Base-by-base conservation (phyloP, 2,888 invertebrate genomes). In the Polydrusus pterygomalis region DNA sequence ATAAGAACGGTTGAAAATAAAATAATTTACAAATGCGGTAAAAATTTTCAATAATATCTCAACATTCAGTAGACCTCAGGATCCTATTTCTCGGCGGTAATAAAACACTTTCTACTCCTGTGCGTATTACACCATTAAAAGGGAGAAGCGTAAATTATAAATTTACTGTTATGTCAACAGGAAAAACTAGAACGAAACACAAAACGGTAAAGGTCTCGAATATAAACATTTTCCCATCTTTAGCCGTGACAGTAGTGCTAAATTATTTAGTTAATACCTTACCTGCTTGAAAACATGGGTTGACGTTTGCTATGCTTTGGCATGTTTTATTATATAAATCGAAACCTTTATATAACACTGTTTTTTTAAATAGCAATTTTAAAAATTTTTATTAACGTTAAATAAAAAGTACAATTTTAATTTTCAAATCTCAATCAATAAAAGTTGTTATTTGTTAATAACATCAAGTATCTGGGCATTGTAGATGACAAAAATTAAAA, bases 231-330 rank as follows among this genome's bases (percentile, higher is more conserved):
- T 51, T n/a, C 51, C 20, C 20, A 20, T 6, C 18, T 51, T 20
- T 51, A 10, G 6, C 51, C 13, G 18, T 51, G 51, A 20, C 11
- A 51, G 20, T 8, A 1, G 10, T 8, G 2, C 20, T 51, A 51
- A 51, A 51, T 51, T 20, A 51, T 51, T 51, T 20, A 17, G 17
- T 17, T 17, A 20, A 51, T 8, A 51, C 51, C 51, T 18, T 51
- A 20, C 51, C 51, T 18, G 8, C 51, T 11, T 11, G 20, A 51
- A 51, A 51, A 51, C 51, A 20, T 51, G 51, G 51, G 47, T 2
- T n/a, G 17, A 2, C 9, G 13, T 18, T 25, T 13, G 51, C 11
- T 51, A 13, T 51, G 11, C 20, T 51, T 51, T 51, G 15, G 18
- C 18, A 20, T 9, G 51, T 51, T 51, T 47, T 47, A 47, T 47